phyloP scores from a whole-genome alignment of 2,113 vertebrate species.

The Baryphthengus martii region DNA sequence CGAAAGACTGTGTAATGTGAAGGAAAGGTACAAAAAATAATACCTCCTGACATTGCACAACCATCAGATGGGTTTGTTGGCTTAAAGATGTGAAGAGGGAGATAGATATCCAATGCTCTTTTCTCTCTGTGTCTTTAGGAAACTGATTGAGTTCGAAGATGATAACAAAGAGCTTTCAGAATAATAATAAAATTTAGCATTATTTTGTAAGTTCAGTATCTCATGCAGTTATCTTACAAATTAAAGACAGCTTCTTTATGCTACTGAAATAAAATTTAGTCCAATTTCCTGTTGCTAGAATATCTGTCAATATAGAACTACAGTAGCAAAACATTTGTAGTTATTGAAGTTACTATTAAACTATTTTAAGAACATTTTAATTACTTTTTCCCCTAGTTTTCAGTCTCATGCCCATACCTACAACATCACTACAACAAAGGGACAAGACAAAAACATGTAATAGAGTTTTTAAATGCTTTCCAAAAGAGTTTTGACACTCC shows the following conservation, averaged over 20 bases:
- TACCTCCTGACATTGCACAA: not conserved
- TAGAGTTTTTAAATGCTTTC: not conserved
- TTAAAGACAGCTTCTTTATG: not conserved
- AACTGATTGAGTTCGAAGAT: not conserved
- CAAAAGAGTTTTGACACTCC: not conserved
- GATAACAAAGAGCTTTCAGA: not conserved
- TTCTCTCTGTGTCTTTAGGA: not conserved
- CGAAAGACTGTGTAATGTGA: not conserved
- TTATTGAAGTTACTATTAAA: not conserved
- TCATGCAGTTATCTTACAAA: not conserved
- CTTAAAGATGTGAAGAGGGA: not conserved
- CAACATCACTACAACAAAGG: not conserved
- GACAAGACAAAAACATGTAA: not conserved
- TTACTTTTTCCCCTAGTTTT: not conserved
- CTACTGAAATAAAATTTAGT: not conserved
- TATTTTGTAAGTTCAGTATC: not conserved
- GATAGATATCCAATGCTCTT: not conserved
- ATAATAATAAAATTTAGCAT: not conserved
- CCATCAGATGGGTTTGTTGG: not conserved
- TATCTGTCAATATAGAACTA: not conserved
- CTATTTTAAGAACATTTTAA: not conserved
- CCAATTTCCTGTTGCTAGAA: not conserved
- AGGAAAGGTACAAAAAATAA: not conserved
- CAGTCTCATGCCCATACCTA: not conserved
- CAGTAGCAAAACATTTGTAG: not conserved